Evolutionary conservation across 2,888 invertebrate species (phyloP), one percentile per base, ranked within the genome.

Genomic region (Mantis religiosa): DNA sequence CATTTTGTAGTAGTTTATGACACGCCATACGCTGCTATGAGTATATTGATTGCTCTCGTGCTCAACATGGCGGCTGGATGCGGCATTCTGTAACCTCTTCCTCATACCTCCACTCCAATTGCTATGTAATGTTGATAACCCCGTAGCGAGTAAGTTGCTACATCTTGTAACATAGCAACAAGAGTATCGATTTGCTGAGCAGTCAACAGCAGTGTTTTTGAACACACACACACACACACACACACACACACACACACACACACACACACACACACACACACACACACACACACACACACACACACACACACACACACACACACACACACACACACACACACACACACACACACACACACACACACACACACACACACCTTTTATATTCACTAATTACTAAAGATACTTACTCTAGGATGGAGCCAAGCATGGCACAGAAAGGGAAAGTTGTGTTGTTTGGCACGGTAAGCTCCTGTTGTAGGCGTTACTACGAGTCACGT

Each of bases 11-110:
- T 85, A 85, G 54, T 85, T 83, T 85, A 47, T 41, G 47, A 47
- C 54, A 30, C 25, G 47, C 88, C 85, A 71, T 83, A 71, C 88
- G 83, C 83, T 85, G 82, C 85, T 84, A 82, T 85, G 34, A 30
- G 47, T 30, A 25, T 90, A 90, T 90, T 88, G 90, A 89, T 90
- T 89, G 85, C 88, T 89, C 84, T 89, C 87, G 87, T 34, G 89
- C 89, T 84, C 89, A 90, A 90, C 54, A 90, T 90, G 90, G 90
- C 90, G 47, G 25, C 71, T 81, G 86, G 86, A n/a, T 25, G 27
- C 28, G 20, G 25, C 54, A 41, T 41, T 41, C 41, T 41, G 41
- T 41, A 20, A 71, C 54, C 20, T 71, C n/a, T n/a, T n/a, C 54
- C 54, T 20, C 25, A 41, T 41, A 41, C 12, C 41, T 41, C 41